A percentile compares a stretch with the other conserved stretches of the same genome.
These are phyloP conservation scores for Drosophila baimaii DNA, from an alignment of 1,140 invertebrate genomes.

Conservation along the genomic window DNA sequence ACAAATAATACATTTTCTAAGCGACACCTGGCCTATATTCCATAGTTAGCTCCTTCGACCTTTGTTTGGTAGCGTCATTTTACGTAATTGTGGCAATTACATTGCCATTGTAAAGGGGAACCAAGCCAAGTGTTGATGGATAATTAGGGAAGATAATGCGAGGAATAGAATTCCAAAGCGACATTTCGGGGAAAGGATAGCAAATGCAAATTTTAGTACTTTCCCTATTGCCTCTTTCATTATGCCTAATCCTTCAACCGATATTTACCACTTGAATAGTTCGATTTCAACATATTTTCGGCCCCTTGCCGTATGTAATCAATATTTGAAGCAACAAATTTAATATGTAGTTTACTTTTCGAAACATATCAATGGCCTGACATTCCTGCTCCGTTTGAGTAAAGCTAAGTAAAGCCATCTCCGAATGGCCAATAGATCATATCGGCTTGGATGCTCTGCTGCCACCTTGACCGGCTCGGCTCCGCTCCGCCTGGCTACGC, in stretches of 20 bases:
- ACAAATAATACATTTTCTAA: constrained; percentile 39
- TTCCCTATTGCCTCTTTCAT: too few species aligned
- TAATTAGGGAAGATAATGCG: constrained; percentile 5
- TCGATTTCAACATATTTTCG: background rate
- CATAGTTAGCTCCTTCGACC: constrained; percentile 35
- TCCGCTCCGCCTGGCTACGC: constrained; percentile 9
- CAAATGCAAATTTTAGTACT: too few species aligned
- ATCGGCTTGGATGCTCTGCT: constrained; percentile 11
- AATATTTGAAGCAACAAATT: background rate
- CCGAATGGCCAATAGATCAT: constrained; percentile 5
- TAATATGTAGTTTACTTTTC: background rate
- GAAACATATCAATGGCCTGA: too few species aligned
- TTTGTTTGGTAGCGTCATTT: constrained; percentile 14
- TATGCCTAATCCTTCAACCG: too few species aligned
- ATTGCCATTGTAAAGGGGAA: constrained; percentile 10
- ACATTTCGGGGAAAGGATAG: background rate
- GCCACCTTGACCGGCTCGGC: constrained; percentile 41
- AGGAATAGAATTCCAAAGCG: background rate
- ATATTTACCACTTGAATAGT: too few species aligned
- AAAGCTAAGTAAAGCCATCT: constrained; percentile 1
- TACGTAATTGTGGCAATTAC: constrained; percentile 47
- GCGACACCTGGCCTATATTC: constrained; percentile 62
- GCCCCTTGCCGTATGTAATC: background rate
- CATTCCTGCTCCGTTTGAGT: background rate
- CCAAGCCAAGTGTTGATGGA: constrained; percentile 19